These are phyloP conservation scores for Paratilapia polleni DNA, from an alignment of 2,113 vertebrate species.

Conservation along the genomic window DNA sequence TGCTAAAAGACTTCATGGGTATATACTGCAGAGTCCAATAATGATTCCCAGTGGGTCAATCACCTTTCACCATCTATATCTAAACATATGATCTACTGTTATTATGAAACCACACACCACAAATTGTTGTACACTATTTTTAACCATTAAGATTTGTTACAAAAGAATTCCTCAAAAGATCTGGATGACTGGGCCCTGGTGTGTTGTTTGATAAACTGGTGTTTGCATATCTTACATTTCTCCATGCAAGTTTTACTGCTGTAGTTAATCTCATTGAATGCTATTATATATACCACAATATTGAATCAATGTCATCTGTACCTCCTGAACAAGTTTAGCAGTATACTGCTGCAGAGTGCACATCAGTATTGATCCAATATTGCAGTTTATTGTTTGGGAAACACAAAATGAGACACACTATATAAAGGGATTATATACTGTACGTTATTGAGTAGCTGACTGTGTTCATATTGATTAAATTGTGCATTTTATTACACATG, in stretches of 20 bases:
- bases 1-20: neutral
- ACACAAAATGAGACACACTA: conserved; percentile 18
- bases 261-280: neutral
- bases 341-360: neutral
- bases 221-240: neutral
- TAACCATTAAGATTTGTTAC: neutral
- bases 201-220: neutral
- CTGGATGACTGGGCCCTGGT: neutral
- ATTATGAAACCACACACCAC: neutral
- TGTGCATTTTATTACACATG: conserved; percentile 17
- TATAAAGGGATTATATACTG: neutral
- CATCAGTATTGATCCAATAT: neutral
- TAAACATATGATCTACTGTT: neutral
- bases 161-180: neutral
- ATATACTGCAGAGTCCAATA: neutral
- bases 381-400: conserved; percentile 44
- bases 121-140: neutral
- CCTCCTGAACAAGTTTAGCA: neutral
- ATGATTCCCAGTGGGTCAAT: neutral
- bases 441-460: conserved; percentile 21
- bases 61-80: neutral
- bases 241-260: neutral
- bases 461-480: conserved; percentile 23
- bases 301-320: neutral
- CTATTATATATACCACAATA: neutral